A percentile compares a stretch with the other conserved stretches of the same genome.
These are phyloP conservation scores for Luidia sarsii DNA, from an alignment of 53 echinoderm and acorn worm genomes.

Conservation along the genomic window DNA sequence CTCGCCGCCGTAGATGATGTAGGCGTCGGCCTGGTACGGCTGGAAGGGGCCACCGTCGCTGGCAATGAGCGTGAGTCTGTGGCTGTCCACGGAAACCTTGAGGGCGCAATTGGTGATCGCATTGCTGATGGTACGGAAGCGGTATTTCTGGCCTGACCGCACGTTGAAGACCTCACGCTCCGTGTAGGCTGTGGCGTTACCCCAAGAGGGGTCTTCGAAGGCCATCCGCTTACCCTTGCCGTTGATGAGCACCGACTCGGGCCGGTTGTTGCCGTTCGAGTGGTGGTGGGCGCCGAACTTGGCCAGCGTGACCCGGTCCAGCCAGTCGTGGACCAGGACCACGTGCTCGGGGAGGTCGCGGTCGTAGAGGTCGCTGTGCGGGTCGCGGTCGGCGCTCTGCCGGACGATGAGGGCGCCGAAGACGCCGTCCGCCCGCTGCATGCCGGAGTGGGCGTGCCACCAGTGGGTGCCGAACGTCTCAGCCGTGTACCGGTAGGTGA, in stretches of 20 bases:
- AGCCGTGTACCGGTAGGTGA: constrained; percentile 71
- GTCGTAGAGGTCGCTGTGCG: constrained; percentile 66
- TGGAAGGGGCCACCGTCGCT: constrained; percentile 74
- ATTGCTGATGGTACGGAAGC: constrained; percentile 87
- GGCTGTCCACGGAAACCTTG: constrained; percentile 76
- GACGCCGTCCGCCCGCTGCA: constrained; percentile 91
- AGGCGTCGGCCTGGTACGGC: constrained; percentile 58
- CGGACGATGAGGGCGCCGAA: constrained; percentile 85
- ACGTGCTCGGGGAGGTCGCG: constrained; percentile 77
- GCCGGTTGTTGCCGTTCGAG: constrained; percentile 74
- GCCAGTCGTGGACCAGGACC: constrained; percentile 83
- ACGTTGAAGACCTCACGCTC: constrained; percentile 71
- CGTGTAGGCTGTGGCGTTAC: constrained; percentile 43
- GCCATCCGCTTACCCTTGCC: constrained; percentile 71
- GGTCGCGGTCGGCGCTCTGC: constrained; percentile 47
- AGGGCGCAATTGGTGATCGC: constrained; percentile 89
- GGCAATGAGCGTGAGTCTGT: constrained; percentile 73
- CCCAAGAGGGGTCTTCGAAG: constrained; percentile 10
- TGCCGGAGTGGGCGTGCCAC: constrained; percentile 94
- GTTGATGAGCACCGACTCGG: constrained; percentile 86
- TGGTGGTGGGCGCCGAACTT: constrained; percentile 79
- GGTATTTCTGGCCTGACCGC: constrained; percentile 61
- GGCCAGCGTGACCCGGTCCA: constrained; percentile 72
- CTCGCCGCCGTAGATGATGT: constrained; percentile 85
- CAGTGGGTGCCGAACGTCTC: constrained; percentile 54